These are phyloP conservation scores for Achroia grisella DNA, from an alignment of 1,140 invertebrate species.

Conservation along the genomic window DNA sequence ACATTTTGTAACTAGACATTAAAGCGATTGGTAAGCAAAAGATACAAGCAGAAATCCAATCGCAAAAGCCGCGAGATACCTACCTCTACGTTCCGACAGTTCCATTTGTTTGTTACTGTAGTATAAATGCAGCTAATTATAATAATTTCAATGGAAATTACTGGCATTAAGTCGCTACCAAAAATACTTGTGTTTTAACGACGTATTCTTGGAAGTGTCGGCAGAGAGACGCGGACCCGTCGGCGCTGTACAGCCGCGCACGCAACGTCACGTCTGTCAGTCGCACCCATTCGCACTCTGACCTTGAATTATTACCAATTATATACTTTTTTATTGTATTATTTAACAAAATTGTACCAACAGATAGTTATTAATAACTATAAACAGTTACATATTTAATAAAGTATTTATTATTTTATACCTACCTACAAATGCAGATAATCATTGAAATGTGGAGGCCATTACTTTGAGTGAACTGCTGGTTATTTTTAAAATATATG, in stretches of 20 bases:
- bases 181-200: conserved; percentile 72
- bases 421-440: too few relatives aligned
- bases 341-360: too few relatives aligned
- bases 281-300: conserved; percentile 23
- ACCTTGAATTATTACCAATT: conserved; percentile 43
- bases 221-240: conserved; percentile 24
- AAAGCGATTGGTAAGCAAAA: too few relatives aligned
- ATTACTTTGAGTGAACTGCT: too few relatives aligned
- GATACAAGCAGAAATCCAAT: too few relatives aligned
- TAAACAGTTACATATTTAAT: too few relatives aligned
- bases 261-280: conserved; percentile 32
- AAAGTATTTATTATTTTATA: too few relatives aligned
- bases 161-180: conserved; percentile 71
- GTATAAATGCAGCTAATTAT: conserved; percentile 70
- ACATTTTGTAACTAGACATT: not conserved
- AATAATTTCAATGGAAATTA: conserved; percentile 69
- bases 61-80: too few relatives aligned
- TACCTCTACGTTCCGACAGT: conserved; percentile 14
- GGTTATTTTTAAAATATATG: too few relatives aligned
- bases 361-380: too few relatives aligned
- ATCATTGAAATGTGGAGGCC: too few relatives aligned
- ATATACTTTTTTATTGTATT: too few relatives aligned
- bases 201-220: conserved; percentile 64
- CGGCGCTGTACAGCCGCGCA: conserved; percentile 33
- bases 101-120: conserved; percentile 71